Base-by-base conservation (phyloP, 64 coral and sea anemone genomes). In the Dendrophyllia cribrosa region DNA sequence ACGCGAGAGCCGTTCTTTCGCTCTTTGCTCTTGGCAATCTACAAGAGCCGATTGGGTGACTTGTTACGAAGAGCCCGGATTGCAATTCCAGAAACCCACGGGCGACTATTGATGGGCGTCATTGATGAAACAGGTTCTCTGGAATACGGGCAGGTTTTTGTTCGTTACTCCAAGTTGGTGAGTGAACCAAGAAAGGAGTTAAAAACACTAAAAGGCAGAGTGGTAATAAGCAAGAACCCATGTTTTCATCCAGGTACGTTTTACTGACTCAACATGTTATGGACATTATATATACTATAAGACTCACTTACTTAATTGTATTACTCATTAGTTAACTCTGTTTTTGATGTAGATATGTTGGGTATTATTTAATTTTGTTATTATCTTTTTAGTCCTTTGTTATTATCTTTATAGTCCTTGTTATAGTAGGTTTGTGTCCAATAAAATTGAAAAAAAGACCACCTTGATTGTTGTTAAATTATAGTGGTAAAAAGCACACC, bases 1-100 rank as follows among this genome's bases (percentile, higher is more conserved):
- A 96, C 95, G 17, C 89, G 79, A 66, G 95, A 96, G 66, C 95
- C 95, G 62, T 96, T 96, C 47, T 96, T 96, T 76, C 86, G 95
- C 16, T 96, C 95, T 0, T 3, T 96, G 7, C 91, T 96, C 6
- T 69, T 94, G 43, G 95, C 95, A 16, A 90, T 96, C 22, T 96
- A 96, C 82, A 96, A 94, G 26, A 96, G 95, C n/a, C 93, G 89
- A 63, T 76, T 96, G 15, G 87, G 91, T 3, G 95, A 96, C 66
- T 70, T 96, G 8, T 72, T 96, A 24, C 46, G 91, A 69, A 93
- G 91, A 87, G 95, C 95, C 63, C 87, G 95, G 14, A 96, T 96
- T 66, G 87, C 95, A 58, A 87, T 96, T 46, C 95, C 95, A 87
- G 86, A 96, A 78, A 72, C 95, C 66, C 55, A 91, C 43, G 95